These are phyloP conservation scores for Anolis carolinensis DNA, from an alignment of 2,113 vertebrate species.

Conservation along the genomic window DNA sequence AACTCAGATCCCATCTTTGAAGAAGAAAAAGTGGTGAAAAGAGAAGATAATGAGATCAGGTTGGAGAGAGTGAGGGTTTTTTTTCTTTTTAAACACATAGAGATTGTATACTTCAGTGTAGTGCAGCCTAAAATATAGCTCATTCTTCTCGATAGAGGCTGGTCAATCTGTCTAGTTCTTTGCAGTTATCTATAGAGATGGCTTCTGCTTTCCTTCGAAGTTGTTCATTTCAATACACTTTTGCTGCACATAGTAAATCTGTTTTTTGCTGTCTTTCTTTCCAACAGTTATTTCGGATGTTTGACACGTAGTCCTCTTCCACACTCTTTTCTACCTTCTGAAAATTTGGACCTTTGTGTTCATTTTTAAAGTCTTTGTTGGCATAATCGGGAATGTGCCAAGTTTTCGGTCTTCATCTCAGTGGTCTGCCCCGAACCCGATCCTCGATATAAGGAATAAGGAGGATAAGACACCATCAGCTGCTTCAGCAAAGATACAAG, in stretches of 20 bases:
- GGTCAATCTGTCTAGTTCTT: constrained; percentile 92
- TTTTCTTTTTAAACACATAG: constrained; percentile 38
- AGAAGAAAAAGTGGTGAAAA: too few relatives aligned
- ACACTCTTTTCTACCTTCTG: constrained; percentile 96
- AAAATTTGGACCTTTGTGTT: constrained; percentile 88
- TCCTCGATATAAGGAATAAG: constrained; percentile 87
- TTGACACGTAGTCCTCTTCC: constrained; percentile 96
- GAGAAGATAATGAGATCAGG: too few relatives aligned
- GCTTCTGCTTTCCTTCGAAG: constrained; percentile 93
- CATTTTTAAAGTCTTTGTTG: constrained; percentile 92
- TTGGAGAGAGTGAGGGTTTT: too few relatives aligned
- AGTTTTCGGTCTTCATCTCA: constrained; percentile 92
- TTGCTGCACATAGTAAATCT: constrained; percentile 94
- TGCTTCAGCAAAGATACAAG: constrained; percentile 95
- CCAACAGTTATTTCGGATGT: constrained; percentile 97
- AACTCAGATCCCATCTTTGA: too few relatives aligned
- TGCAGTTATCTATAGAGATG: constrained; percentile 96
- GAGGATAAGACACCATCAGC: constrained; percentile 76
- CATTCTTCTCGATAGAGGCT: constrained; percentile 91
- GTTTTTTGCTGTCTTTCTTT: constrained; percentile 97
- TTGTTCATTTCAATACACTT: constrained; percentile 92
- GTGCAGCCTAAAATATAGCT: constrained; percentile 38
- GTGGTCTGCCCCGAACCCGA: constrained; percentile 90
- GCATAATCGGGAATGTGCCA: constrained; percentile 91
- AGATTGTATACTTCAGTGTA: constrained; percentile 37